A percentile compares a stretch with the other conserved stretches of the same genome.
These are phyloP conservation scores for Aphaenogaster floridana DNA, from an alignment of 1,140 invertebrate species.

Conservation along the genomic window DNA sequence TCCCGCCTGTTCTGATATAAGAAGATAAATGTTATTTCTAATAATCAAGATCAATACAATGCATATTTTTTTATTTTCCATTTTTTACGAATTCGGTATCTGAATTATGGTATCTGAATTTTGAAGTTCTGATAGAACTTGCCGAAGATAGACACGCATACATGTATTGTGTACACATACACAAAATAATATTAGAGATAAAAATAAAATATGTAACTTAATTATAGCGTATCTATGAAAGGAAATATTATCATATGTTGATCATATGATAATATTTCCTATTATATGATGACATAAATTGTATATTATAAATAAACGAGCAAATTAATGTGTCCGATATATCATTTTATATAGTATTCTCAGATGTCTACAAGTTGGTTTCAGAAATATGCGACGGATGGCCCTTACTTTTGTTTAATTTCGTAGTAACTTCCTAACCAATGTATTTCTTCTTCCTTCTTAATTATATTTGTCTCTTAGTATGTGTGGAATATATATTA, in stretches of 20 bases:
- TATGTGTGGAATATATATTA: too few species aligned
- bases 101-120: not conserved
- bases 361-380: too few species aligned
- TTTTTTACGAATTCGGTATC: not conserved
- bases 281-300: too few species aligned
- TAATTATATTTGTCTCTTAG: too few species aligned
- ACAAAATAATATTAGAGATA: not conserved
- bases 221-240: not conserved
- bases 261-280: not conserved
- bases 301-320: too few species aligned
- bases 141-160: not conserved
- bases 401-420: too few species aligned
- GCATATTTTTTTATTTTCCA: not conserved
- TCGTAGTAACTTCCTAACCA: too few species aligned
- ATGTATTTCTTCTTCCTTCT: too few species aligned
- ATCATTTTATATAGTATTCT: too few species aligned
- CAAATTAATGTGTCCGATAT: too few species aligned
- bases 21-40: not conserved
- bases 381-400: too few species aligned
- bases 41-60: not conserved
- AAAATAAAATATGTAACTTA: constrained; percentile 9
- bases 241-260: not conserved
- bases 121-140: not conserved
- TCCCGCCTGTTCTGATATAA: not conserved
- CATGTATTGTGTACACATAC: not conserved